Base-by-base conservation (phyloP, 2,888 invertebrate genomes). In the Xanthostigma xanthostigma region DNA sequence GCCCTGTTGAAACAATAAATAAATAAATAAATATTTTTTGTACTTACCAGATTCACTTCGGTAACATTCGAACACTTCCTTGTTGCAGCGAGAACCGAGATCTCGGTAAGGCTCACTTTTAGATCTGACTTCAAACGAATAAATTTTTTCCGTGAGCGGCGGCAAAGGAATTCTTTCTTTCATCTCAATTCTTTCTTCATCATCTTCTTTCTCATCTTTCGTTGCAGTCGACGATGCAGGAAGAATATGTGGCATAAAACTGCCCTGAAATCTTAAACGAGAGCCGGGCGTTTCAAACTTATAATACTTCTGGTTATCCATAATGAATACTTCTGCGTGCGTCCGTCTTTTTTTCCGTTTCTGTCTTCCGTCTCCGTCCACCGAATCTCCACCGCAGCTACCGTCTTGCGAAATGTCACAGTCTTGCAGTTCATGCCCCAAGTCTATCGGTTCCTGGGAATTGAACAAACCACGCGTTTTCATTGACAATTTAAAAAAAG, bases 71-170 rank as follows among this genome's bases (percentile, higher is more conserved):
- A 27, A 27, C 27, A 27, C 27, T 27, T 27, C 27, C 27, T 27
- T 27, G 27, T 27, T 27, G 6, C 27, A 27, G 27, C 27, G 27
- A 27, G 27, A 27, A 27, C 27, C 27, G 27, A 27, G 27, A 27
- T 27, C 27, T 1, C 27, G 27, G 27, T 89, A 89, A 0, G 84
- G 76, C 60, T 87, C 86, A 17, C 78, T 76, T 36, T 67, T 70
- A 1, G 88, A 88, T 50, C 84, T 71, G 12, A 74, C 74, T 64
- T 89, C 88, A 62, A 89, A 89, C 0, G 83, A 79, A 27, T 27
- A 27, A 27, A 27, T 27, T 27, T 27, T 27, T 27, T 27, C 27
- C 27, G 27, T 27, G 6, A 27, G 27, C 3, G 27, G 27, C 27
- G 27, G 27, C 6, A 27, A 27, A 27, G 6, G 27, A 27, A 27